Conservation (phyloP, 2,797 vertebrate genomes). For the Melopsittacus undulatus region DNA sequence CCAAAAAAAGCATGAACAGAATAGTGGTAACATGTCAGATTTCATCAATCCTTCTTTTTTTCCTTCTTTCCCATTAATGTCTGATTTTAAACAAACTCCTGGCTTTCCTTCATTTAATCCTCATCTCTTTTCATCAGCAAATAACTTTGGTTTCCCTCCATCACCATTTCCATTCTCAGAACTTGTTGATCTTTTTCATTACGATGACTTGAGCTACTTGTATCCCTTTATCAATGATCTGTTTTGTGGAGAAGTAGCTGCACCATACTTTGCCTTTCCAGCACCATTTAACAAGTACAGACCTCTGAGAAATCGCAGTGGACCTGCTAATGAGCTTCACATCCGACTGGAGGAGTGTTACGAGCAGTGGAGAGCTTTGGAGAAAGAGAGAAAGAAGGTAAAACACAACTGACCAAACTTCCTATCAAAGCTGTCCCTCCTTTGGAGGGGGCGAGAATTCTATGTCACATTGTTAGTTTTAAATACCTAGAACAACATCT, state of each 20-base stretch:
- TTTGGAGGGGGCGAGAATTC: background rate
- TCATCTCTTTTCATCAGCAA: slow-evolving; percentile 2
- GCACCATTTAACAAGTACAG: background rate
- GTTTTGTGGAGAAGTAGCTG: slow-evolving; percentile 55
- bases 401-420: background rate
- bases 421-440: background rate
- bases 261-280: slow-evolving; percentile 55
- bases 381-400: slow-evolving; percentile 78
- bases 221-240: slow-evolving; percentile 57
- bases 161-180: slow-evolving; percentile 55
- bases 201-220: slow-evolving; percentile 40
- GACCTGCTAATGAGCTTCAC: slow-evolving; percentile 68
- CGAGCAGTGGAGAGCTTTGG: slow-evolving; percentile 73
- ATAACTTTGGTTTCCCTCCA: slow-evolving; percentile 29
- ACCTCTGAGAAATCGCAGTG: slow-evolving; percentile 55
- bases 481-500: background rate
- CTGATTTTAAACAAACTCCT: slow-evolving; percentile 60
- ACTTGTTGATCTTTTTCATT: slow-evolving; percentile 60
- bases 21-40: slow-evolving; percentile 13
- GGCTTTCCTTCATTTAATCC: slow-evolving; percentile 10
- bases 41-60: slow-evolving; percentile 64
- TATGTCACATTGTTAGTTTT: background rate
- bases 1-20: slow-evolving; percentile 7
- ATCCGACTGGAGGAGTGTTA: slow-evolving; percentile 70
- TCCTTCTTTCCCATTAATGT: slow-evolving; percentile 50